A percentile compares a stretch with the other conserved stretches of the same genome.
These are phyloP conservation scores for Seriola aureovittata DNA, from an alignment of 2,113 vertebrate genomes.

Conservation along the genomic window DNA sequence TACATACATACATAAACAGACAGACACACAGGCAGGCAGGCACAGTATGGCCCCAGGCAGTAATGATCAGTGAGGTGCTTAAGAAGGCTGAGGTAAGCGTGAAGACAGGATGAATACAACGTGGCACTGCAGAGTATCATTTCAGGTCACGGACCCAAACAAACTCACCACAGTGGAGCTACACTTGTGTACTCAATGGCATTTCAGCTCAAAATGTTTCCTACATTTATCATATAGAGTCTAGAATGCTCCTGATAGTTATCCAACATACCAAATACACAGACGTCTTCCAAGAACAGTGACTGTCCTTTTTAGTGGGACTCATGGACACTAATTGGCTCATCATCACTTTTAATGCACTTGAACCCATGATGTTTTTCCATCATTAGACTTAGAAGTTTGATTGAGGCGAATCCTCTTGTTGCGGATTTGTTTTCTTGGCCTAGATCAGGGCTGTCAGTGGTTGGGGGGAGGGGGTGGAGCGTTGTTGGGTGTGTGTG, in stretches of 20 bases:
- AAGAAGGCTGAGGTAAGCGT: conserved; percentile 56
- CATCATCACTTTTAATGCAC: conserved; percentile 23
- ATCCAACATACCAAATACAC: neutral
- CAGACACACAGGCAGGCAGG: conserved; percentile 26
- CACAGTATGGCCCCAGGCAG: conserved; percentile 51
- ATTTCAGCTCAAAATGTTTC: neutral
- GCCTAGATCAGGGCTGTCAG: conserved; percentile 35
- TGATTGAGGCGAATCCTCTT: conserved; percentile 42
- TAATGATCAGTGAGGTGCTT: conserved; percentile 59
- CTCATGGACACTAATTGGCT: conserved; percentile 15
- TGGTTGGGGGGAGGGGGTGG: neutral
- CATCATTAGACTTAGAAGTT: conserved; percentile 38
- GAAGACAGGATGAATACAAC: conserved; percentile 47
- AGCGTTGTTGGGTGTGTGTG: neutral
- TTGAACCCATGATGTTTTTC: conserved; percentile 10
- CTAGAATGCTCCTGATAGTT: neutral
- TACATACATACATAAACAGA: neutral
- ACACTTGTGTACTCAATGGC: neutral
- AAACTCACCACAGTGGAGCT: conserved; percentile 20
- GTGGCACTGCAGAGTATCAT: conserved; percentile 29
- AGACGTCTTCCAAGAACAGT: neutral
- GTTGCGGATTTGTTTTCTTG: conserved; percentile 59
- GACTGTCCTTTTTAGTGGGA: conserved; percentile 6
- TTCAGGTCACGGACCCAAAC: conserved; percentile 53
- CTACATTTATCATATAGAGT: neutral